Conservation (phyloP, 2,888 invertebrate species). For the Chorisops tibialis region DNA sequence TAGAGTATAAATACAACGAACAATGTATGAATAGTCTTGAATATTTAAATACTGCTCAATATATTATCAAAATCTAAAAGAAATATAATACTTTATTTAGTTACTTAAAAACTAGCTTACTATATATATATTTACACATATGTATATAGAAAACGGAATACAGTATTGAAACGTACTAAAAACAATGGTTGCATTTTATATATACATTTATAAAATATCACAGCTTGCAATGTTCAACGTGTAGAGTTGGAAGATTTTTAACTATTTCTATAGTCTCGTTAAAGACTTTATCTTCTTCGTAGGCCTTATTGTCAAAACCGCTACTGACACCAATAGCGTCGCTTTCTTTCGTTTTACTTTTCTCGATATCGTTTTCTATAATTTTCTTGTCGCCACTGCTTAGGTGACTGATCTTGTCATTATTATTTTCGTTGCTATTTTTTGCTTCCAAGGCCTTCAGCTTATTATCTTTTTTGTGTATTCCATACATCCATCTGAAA, state of each 20-base stretch:
- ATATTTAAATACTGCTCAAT: not conserved
- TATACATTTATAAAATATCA: constrained; percentile 27
- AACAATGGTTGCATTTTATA: not conserved
- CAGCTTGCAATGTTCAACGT: constrained; percentile 35
- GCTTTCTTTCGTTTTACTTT: constrained; percentile 2
- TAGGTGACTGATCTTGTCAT: constrained; percentile 2
- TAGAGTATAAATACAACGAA: no score
- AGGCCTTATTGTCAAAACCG: constrained; percentile 18
- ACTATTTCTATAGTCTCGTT: constrained; percentile 34
- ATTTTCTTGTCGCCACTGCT: not conserved
- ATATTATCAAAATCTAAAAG: constrained; percentile 9
- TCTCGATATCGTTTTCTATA: constrained; percentile 15
- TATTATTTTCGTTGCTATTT: constrained; percentile 9
- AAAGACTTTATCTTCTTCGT: constrained; percentile 19
- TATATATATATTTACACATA: not conserved
- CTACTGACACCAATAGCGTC: not conserved
- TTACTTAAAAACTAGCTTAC: constrained; percentile 6
- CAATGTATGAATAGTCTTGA: no score
- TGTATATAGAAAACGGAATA: not conserved
- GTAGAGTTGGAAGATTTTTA: constrained; percentile 32
- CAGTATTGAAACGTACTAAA: not conserved
- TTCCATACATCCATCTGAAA: constrained; percentile 28
- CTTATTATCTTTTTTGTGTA: constrained; percentile 24
- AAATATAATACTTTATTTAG: constrained; percentile 8
- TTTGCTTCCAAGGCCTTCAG: constrained; percentile 21